Conservation (phyloP, 2,888 invertebrate genomes). For the Bruchidius siliquastri region DNA sequence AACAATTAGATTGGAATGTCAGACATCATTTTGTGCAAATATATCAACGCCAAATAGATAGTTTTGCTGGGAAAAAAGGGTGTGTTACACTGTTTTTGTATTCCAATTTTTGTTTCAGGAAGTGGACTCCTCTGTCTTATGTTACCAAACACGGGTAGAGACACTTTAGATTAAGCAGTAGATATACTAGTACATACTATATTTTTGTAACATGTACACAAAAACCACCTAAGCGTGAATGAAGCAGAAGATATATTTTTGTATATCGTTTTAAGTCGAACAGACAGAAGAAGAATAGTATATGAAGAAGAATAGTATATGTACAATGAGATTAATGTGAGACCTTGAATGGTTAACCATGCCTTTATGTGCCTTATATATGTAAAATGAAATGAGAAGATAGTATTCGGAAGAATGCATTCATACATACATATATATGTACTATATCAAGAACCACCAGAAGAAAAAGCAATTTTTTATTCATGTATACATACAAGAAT, state of each 20-base stretch:
- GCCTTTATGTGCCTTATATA: not conserved
- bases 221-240: not conserved
- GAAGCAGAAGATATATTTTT: not conserved
- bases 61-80: no score
- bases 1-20: no score
- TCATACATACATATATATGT: no score
- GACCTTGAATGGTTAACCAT: not conserved
- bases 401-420: not conserved
- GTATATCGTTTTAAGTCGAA: not conserved
- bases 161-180: conserved; percentile 57
- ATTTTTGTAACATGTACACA: not conserved
- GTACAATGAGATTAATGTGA: not conserved
- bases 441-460: no score
- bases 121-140: conserved; percentile 70
- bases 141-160: conserved; percentile 71
- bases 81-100: not conserved
- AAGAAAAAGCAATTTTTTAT: no score
- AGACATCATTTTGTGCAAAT: no score
- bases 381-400: not conserved
- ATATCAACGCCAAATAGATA: no score
- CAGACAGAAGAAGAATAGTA: not conserved
- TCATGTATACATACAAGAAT: no score
- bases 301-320: not conserved
- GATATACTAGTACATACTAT: not conserved
- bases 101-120: conserved; percentile 51